Evolutionary conservation across 2,888 invertebrate species (phyloP).

Genomic region (Melanostoma scalare): DNA sequence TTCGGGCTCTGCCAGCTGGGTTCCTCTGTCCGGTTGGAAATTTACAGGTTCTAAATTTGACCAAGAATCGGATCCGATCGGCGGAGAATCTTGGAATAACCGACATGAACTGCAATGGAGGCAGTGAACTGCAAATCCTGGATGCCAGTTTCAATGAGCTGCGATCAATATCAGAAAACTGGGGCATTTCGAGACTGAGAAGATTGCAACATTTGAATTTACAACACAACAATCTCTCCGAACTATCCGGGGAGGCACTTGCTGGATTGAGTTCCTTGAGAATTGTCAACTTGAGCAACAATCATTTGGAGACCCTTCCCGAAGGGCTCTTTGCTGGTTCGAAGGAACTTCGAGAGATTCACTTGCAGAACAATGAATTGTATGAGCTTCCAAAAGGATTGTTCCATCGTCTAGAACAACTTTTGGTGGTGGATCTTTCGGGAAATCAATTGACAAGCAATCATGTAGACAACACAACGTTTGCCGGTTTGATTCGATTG

Average conservation of each 20-base stretch:
- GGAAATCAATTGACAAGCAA: conserved; percentile 93
- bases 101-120: conserved; percentile 85
- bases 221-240: conserved; percentile 92
- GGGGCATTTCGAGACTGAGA: conserved; percentile 89
- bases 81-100: conserved; percentile 89
- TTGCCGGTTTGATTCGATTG: conserved; percentile 91
- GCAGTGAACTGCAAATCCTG: conserved; percentile 88
- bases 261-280: conserved; percentile 90
- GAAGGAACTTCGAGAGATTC: conserved; percentile 91
- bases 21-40: conserved; percentile 91
- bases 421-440: conserved; percentile 92
- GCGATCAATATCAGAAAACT: conserved; percentile 87
- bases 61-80: conserved; percentile 91
- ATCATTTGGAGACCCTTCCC: conserved; percentile 91
- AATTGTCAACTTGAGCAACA: conserved; percentile 93
- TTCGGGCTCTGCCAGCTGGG: conserved; percentile 89
- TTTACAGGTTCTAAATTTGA: conserved; percentile 92
- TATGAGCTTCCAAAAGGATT: conserved; percentile 91
- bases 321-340: conserved; percentile 92
- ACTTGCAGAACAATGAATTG: conserved; percentile 92
- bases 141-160: conserved; percentile 93
- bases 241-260: conserved; percentile 91
- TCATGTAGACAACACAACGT: conserved; percentile 93
- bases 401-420: conserved; percentile 92
- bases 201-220: conserved; percentile 91